Evolutionary conservation across 2,888 invertebrate genomes (phyloP).

Genomic region (Mycogona germanica): DNA sequence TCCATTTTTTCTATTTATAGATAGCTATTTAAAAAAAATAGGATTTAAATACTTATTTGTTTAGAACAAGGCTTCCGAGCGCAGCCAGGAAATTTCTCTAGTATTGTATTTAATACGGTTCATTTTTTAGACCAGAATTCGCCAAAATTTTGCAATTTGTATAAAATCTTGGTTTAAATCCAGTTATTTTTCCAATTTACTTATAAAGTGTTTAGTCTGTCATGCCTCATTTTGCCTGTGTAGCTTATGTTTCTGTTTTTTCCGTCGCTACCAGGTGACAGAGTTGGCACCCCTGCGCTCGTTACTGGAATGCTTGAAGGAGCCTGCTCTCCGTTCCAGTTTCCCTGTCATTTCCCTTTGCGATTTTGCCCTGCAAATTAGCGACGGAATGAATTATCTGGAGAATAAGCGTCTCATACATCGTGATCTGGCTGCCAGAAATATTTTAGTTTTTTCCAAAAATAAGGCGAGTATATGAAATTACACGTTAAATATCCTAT

Average conservation of each 20-base stretch:
- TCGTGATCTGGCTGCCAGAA: slow-evolving; percentile 92
- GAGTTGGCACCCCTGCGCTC: slow-evolving; percentile 93
- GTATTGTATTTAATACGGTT: too few relatives aligned
- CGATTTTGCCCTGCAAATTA: slow-evolving; percentile 90
- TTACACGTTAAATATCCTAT: not conserved
- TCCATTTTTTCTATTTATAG: not conserved
- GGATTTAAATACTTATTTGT: too few relatives aligned
- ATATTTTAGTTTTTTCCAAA: slow-evolving; percentile 93
- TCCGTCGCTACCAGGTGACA: slow-evolving; percentile 67
- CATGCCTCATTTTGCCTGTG: too few relatives aligned
- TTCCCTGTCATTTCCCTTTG: slow-evolving; percentile 86
- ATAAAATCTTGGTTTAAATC: not conserved
- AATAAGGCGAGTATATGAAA: slow-evolving; percentile 50
- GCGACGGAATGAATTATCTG: slow-evolving; percentile 95
- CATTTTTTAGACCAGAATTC: too few relatives aligned
- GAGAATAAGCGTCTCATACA: slow-evolving; percentile 94
- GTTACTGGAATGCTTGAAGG: slow-evolving; percentile 87
- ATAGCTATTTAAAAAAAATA: too few relatives aligned
- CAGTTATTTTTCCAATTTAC: not conserved
- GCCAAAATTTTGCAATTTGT: not conserved
- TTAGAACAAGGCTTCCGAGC: too few relatives aligned
- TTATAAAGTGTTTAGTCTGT: too few relatives aligned
- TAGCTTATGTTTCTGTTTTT: too few relatives aligned
- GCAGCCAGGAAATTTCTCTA: too few relatives aligned
- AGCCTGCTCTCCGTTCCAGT: slow-evolving; percentile 75